Conservation (phyloP, 2,113 vertebrate species). For the Rhagologus leucostigma region DNA sequence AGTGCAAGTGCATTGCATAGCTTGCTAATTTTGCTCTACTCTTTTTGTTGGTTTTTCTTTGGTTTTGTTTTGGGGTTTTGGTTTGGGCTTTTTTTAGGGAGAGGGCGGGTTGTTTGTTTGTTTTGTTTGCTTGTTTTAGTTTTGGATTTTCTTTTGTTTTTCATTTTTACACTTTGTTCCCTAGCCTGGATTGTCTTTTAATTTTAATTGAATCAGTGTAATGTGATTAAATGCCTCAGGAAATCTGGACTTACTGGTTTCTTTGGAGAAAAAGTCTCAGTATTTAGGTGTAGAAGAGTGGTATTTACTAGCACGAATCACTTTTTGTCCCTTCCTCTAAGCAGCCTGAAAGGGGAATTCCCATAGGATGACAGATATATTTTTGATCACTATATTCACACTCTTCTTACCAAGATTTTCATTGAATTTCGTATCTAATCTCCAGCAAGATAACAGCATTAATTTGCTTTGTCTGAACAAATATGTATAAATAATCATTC, state of each 20-base stretch:
- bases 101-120: accelerated
- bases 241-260: not conserved
- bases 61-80: not conserved
- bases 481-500: not conserved
- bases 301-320: not conserved
- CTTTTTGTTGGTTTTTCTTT: not conserved
- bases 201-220: not conserved
- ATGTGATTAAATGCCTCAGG: not conserved
- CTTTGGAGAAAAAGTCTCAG: not conserved
- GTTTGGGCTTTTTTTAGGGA: too few species aligned
- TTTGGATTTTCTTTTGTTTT: not conserved
- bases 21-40: not conserved
- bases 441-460: not conserved
- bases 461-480: not conserved
- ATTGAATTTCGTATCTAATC: not conserved
- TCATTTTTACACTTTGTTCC: not conserved
- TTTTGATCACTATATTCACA: not conserved
- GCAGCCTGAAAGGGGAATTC: not conserved
- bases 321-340: not conserved
- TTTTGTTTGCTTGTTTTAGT: not conserved
- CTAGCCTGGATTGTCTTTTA: not conserved
- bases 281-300: not conserved
- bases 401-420: not conserved
- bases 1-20: not conserved
- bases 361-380: not conserved